Percentiles rank a stretch among this genome's conserved stretches.
phyloP scores from a whole-genome alignment of 2,113 vertebrate species.

The Physeter macrocephalus region DNA sequence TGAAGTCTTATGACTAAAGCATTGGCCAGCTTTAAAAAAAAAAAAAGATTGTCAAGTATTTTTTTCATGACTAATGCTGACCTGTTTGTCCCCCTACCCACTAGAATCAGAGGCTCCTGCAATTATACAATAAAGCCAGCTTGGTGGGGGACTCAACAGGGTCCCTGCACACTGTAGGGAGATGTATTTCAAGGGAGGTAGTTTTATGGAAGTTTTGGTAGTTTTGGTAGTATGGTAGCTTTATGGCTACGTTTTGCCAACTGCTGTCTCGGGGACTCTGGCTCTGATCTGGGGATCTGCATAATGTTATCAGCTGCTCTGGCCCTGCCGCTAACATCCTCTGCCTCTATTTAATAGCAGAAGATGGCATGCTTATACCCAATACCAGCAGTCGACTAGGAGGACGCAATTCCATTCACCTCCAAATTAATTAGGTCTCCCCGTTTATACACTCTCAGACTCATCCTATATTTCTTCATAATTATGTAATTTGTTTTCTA shows the following conservation, averaged over 20 bases:
- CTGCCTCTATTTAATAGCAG: neutral
- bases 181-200: neutral
- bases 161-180: neutral
- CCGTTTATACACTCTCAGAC: neutral
- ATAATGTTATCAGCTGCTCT: neutral
- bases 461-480: neutral
- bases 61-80: conserved; percentile 5
- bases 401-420: neutral
- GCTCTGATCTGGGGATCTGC: neutral
- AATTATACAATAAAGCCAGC: conserved; percentile 3
- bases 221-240: too few relatives aligned
- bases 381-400: neutral
- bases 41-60: neutral
- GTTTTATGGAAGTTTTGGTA: neutral
- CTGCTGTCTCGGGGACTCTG: neutral
- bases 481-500: neutral
- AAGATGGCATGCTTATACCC: neutral
- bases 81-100: neutral
- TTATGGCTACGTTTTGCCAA: neutral
- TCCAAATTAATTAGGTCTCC: neutral
- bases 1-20: conserved; percentile 34
- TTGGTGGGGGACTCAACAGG: neutral
- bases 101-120: neutral
- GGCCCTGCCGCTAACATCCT: neutral
- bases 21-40: neutral